phyloP scores from a whole-genome alignment of 2,113 vertebrate species.

The Salvelinus sp. region DNA sequence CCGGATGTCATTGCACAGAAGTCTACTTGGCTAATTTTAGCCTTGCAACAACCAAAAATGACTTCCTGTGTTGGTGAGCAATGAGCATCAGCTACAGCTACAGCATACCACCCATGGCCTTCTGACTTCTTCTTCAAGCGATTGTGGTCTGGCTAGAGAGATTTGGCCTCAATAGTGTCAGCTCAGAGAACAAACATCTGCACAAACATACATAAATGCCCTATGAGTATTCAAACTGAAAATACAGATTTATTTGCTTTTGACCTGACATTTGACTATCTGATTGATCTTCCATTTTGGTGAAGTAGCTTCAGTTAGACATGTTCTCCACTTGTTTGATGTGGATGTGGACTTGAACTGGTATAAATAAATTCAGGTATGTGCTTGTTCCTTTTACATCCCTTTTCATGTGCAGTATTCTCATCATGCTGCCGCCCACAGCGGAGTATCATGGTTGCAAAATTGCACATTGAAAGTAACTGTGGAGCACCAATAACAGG shows the following conservation, averaged over 20 bases:
- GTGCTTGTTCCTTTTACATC: too few species aligned
- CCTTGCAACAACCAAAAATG: conserved; percentile 38
- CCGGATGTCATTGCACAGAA: neutral
- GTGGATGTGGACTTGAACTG: neutral
- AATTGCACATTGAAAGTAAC: neutral
- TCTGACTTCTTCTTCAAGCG: neutral
- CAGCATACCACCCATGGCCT: too few species aligned
- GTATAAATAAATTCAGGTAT: too few species aligned
- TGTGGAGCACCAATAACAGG: neutral
- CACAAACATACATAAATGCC: too few species aligned
- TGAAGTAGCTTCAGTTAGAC: too few species aligned
- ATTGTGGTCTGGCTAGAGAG: neutral
- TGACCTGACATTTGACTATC: neutral
- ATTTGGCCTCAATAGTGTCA: neutral
- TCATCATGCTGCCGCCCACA: neutral
- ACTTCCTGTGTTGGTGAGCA: conserved; percentile 63
- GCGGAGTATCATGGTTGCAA: neutral
- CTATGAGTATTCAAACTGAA: neutral
- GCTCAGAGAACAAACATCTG: neutral
- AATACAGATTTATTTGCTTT: neutral
- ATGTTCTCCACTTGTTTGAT: neutral
- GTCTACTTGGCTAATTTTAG: conserved; percentile 4
- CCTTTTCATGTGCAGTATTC: neutral
- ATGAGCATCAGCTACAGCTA: neutral
- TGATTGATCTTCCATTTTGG: neutral